phyloP scores from a whole-genome alignment of 1,140 invertebrate species.

The Papilio helenus region DNA sequence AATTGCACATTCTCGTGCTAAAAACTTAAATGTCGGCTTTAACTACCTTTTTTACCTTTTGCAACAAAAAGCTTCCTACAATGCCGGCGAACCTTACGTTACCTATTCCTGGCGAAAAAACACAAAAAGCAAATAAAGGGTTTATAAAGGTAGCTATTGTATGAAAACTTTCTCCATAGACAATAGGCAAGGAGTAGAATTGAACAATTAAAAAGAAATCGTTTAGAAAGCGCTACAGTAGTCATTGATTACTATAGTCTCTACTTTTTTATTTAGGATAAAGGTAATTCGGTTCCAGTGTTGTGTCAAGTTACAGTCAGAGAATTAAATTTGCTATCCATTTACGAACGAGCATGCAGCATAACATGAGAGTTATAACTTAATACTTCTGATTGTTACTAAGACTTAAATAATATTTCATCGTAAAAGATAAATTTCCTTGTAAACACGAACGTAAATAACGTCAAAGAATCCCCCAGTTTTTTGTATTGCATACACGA shows the following conservation, averaged over 20 bases:
- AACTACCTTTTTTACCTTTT: slow-evolving; percentile 33
- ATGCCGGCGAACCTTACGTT: slow-evolving; percentile 17
- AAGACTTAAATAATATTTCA: too few relatives aligned
- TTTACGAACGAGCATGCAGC: too few relatives aligned
- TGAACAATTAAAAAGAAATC: slow-evolving; percentile 26
- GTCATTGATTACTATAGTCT: not conserved
- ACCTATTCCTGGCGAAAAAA: slow-evolving; percentile 37
- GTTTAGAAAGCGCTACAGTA: slow-evolving; percentile 19
- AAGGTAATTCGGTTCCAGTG: not conserved
- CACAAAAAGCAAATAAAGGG: slow-evolving; percentile 68
- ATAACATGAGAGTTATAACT: too few relatives aligned
- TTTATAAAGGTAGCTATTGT: slow-evolving; percentile 64
- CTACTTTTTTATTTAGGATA: not conserved
- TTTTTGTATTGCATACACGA: not conserved
- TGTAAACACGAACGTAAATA: too few relatives aligned
- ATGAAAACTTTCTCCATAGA: slow-evolving; percentile 68
- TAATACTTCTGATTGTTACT: too few relatives aligned
- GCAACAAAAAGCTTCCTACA: slow-evolving; percentile 14
- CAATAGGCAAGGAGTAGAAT: slow-evolving; percentile 54
- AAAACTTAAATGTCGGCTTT: slow-evolving; percentile 31
- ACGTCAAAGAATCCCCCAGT: not conserved
- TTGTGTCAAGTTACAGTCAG: too few relatives aligned
- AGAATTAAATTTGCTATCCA: too few relatives aligned
- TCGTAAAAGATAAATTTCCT: too few relatives aligned
- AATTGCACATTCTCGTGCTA: not conserved